phyloP scores from a whole-genome alignment of 2,888 invertebrate species.

The Drosophila koepferae region DNA sequence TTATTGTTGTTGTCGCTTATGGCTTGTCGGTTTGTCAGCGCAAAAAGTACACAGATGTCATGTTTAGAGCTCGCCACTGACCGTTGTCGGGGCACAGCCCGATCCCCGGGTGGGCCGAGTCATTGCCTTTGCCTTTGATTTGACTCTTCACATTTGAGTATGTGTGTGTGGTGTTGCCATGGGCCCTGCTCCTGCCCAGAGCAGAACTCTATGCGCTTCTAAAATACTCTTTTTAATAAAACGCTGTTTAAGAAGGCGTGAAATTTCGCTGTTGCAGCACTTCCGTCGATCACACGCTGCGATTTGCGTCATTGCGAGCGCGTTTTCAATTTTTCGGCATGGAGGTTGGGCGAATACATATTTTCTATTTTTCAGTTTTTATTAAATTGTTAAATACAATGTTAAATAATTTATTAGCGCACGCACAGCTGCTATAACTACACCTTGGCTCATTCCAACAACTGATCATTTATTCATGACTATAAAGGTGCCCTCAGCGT shows the following conservation, averaged over 20 bases:
- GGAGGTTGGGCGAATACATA: constrained; percentile 19
- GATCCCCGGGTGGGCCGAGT: constrained; percentile 34
- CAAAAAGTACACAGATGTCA: constrained; percentile 77
- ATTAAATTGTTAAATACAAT: constrained; percentile 62
- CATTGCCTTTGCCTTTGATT: constrained; percentile 65
- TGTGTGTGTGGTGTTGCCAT: constrained; percentile 51
- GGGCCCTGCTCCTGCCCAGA: constrained; percentile 26
- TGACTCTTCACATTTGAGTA: constrained; percentile 71
- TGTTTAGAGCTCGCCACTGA: constrained; percentile 51
- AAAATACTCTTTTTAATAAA: constrained; percentile 76
- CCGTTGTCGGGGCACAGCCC: constrained; percentile 37
- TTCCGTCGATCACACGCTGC: constrained; percentile 62
- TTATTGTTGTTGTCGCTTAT: constrained; percentile 39
- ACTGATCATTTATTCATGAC: too few species aligned
- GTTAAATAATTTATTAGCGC: constrained; percentile 55
- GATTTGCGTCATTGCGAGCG: constrained; percentile 42
- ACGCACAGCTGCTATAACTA: constrained; percentile 44
- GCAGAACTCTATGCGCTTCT: constrained; percentile 35
- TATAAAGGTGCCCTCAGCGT: neutral
- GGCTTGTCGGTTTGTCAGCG: constrained; percentile 58
- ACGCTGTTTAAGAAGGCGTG: constrained; percentile 81
- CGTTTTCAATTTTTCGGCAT: constrained; percentile 7
- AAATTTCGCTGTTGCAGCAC: constrained; percentile 71
- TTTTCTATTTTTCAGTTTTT: constrained; percentile 28
- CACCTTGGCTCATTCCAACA: neutral